Evolutionary conservation across 1,140 invertebrate genomes (phyloP), one percentile per base, ranked within the genome.

Genomic region (Gonioctena quinquepunctata): DNA sequence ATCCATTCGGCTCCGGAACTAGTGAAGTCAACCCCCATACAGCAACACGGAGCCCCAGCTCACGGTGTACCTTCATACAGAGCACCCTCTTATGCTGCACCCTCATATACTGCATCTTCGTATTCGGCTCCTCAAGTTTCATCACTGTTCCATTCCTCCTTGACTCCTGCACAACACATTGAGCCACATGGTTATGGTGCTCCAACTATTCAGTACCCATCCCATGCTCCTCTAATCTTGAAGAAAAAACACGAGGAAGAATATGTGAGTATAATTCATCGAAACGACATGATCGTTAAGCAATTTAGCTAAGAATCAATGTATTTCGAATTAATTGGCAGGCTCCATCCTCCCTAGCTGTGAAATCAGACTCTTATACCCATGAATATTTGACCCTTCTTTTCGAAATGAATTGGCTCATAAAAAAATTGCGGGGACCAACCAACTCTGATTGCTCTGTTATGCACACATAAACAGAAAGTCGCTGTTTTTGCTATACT

Each of bases 1-100:
- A 82, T 85, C 56, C 85, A 85, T 69, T 80, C 85, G 57, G 61
- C 69, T 26, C 84, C 84, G 11, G 78, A 83, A 16, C 84, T 83
- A 4, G 50, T 19, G 1, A 54, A 54, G n/a, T n/a, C 33, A 54
- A 5, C 18, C 0, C 21, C n/a, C 18, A 4, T 18, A 3, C 50
- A 54, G 0, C 18, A 59, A 49, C 82, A 83, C 66, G 66, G 81
- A 2, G 54, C 26, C 21, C 66, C 65, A 66, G 52, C 23, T 33
- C 65, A 65, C 33, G n/a, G 11, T 13, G 11, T 42, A 42, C 33
- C 33, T 13, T 42, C 33, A 33, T 63, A 48, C 4, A 18, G 2
- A n/a, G 21, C n/a, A 16, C 7, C 50, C 11, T 19, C 16, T 5
- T 18, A 33, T 6, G 8, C 5, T 19, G 21, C n/a, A 16, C 7